Percentiles rank a stretch among this genome's conserved stretches.
Conservation (phyloP, 2,113 vertebrate species). For the Muscicapa adusta region DNA sequence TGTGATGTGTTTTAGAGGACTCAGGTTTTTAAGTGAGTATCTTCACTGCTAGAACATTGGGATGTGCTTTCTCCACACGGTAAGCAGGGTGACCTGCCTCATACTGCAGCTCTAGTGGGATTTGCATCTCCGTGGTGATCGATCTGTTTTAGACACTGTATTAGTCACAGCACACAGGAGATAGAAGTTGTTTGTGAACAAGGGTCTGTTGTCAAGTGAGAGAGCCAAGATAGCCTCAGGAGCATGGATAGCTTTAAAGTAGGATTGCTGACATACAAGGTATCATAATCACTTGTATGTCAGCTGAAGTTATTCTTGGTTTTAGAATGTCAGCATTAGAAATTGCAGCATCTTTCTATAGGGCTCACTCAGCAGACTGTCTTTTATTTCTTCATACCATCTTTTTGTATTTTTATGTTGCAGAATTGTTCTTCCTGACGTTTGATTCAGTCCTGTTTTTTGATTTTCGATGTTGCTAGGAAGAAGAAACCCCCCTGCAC, state of each 20-base stretch:
- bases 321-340: not conserved
- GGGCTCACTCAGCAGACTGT: not conserved
- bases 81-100: not conserved
- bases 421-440: not conserved
- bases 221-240: not conserved
- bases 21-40: not conserved
- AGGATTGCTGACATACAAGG: not conserved
- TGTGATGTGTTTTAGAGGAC: not conserved
- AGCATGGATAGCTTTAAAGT: not conserved
- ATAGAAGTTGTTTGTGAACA: not conserved
- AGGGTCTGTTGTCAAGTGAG: not conserved
- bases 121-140: not conserved
- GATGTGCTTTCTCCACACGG: not conserved
- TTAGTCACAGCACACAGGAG: not conserved
- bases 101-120: not conserved
- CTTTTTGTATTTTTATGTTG: not conserved
- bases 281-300: not conserved
- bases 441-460: not conserved
- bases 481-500: constrained; percentile 93
- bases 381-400: not conserved
- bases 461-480: constrained; percentile 68
- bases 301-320: not conserved
- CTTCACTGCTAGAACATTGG: not conserved
- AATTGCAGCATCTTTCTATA: not conserved
- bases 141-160: not conserved